Evolutionary conservation across 2,888 invertebrate species (phyloP).

Genomic region (Hyalella azteca): DNA sequence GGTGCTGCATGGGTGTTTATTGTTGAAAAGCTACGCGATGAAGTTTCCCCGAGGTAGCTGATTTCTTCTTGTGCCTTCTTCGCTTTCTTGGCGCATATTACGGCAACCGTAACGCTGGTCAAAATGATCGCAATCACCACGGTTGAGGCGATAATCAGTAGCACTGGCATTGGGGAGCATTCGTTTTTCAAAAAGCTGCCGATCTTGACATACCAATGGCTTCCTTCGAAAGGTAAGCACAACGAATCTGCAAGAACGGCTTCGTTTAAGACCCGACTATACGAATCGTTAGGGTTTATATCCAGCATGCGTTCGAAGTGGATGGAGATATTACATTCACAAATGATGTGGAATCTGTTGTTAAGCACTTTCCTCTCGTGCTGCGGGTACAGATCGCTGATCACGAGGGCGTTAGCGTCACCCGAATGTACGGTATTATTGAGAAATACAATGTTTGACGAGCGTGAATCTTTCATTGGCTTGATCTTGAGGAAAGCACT

Average conservation of each 20-base stretch:
- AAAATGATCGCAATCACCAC: slow-evolving; percentile 25
- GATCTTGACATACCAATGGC: slow-evolving; percentile 7
- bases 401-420: slow-evolving; percentile 42
- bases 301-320: slow-evolving; percentile 41
- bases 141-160: slow-evolving; percentile 38
- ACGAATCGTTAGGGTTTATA: slow-evolving; percentile 18
- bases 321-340: slow-evolving; percentile 43
- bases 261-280: slow-evolving; percentile 5
- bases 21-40: slow-evolving; percentile 55
- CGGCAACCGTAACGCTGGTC: slow-evolving; percentile 41
- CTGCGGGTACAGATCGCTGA: slow-evolving; percentile 29
- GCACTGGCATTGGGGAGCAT: slow-evolving; percentile 43
- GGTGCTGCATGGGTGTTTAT: slow-evolving; percentile 41
- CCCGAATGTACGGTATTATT: slow-evolving; percentile 45
- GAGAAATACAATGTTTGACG: slow-evolving; percentile 50
- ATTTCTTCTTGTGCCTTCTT: slow-evolving; percentile 49
- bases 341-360: slow-evolving; percentile 49
- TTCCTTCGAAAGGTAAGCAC: slow-evolving; percentile 17
- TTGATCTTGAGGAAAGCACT: slow-evolving; percentile 71
- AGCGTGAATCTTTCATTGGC: slow-evolving; percentile 23
- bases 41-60: slow-evolving; percentile 49
- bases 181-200: slow-evolving; percentile 31
- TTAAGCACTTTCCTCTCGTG: slow-evolving; percentile 47
- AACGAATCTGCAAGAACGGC: slow-evolving; percentile 38
- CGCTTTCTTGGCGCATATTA: slow-evolving; percentile 44